phyloP scores from a whole-genome alignment of 2,888 invertebrate genomes.

The Leptinotarsa rubiginosa region DNA sequence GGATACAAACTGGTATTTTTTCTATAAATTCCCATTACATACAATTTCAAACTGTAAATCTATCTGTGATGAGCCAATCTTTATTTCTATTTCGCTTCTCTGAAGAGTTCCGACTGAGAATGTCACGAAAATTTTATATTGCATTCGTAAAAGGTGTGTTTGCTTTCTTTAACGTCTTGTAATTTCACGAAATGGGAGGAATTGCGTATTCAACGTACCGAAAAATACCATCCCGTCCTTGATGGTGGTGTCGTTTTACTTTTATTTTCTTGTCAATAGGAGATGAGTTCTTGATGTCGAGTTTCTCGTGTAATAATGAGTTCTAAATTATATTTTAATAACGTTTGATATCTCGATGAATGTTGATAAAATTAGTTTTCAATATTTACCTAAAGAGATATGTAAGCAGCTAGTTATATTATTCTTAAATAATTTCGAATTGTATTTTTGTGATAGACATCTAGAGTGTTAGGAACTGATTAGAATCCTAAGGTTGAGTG shows the following conservation, averaged over 20 bases:
- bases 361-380: not conserved
- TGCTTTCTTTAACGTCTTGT: not conserved
- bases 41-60: not conserved
- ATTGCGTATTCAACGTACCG: not conserved
- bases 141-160: not conserved
- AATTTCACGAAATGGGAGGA: not conserved
- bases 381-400: not conserved
- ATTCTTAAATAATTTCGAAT: not conserved
- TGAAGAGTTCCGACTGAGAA: not conserved
- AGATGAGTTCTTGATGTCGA: conserved; percentile 12
- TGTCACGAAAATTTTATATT: conserved; percentile 5
- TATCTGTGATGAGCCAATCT: not conserved
- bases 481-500: too few relatives aligned
- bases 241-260: not conserved
- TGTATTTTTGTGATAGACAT: too few relatives aligned
- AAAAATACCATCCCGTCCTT: not conserved
- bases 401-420: not conserved
- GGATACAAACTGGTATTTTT: too few relatives aligned
- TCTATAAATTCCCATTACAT: not conserved
- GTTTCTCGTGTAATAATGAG: conserved; percentile 1
- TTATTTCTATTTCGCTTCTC: not conserved
- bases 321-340: not conserved
- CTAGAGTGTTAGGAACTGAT: too few relatives aligned
- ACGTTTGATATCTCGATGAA: not conserved
- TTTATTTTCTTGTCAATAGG: not conserved